phyloP scores from a whole-genome alignment of 2,797 vertebrate species.

The Arremon aurantiirostris region DNA sequence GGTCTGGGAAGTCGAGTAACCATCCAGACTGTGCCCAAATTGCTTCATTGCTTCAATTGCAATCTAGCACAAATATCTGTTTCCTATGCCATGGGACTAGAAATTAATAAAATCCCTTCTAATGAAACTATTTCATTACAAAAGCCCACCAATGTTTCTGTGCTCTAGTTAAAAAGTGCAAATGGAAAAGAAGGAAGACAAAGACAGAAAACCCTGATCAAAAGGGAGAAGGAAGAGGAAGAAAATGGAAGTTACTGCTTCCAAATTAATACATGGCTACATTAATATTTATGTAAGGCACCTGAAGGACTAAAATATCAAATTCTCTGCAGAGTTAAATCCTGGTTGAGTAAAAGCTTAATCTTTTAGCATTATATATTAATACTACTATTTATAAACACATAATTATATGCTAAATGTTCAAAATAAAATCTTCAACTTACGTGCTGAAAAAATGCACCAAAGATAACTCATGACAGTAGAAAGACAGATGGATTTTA shows the following conservation, averaged over 20 bases:
- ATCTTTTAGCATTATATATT: not conserved
- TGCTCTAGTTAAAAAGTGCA: fast-evolving
- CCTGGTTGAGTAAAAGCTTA: not conserved
- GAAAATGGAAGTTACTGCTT: not conserved
- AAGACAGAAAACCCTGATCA: not conserved
- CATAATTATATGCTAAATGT: not conserved
- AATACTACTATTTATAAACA: not conserved
- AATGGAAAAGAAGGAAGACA: not conserved
- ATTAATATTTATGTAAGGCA: not conserved
- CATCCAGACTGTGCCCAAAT: not conserved
- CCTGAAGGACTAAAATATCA: not conserved
- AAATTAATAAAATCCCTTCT: not conserved
- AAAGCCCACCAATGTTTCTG: not conserved
- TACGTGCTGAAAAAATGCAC: not conserved
- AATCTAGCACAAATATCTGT: not conserved
- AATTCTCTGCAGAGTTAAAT: not conserved
- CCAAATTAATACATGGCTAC: not conserved
- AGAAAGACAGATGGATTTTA: not conserved
- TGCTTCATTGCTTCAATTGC: not conserved
- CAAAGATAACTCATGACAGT: not conserved
- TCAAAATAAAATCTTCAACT: not conserved
- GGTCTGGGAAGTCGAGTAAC: not conserved
- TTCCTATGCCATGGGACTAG: not conserved
- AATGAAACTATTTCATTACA: not conserved
- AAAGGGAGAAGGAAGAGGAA: not conserved